Evolutionary conservation across 2,113 vertebrate genomes (phyloP).

Genomic region (Microtus richardsoni): DNA sequence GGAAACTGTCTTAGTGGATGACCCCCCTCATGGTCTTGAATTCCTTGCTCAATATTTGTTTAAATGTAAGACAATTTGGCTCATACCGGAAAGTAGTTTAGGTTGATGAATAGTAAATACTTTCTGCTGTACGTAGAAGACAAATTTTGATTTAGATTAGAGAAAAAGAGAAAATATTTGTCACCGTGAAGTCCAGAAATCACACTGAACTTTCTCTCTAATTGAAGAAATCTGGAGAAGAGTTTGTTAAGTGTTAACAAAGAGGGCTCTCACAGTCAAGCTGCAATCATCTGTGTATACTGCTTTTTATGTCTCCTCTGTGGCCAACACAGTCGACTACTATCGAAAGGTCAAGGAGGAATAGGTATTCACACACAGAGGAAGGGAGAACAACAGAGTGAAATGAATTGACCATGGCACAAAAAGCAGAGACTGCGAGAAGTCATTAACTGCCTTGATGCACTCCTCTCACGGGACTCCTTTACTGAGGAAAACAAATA

Average conservation of each 20-base stretch:
- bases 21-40: no score
- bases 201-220: neutral
- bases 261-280: neutral
- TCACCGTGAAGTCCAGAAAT: neutral
- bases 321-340: slow-evolving; percentile 40
- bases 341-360: slow-evolving; percentile 62
- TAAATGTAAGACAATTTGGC: neutral
- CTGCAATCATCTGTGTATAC: neutral
- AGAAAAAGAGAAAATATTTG: neutral
- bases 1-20: no score
- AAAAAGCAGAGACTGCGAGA: slow-evolving; percentile 50
- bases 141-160: neutral
- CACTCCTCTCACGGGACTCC: slow-evolving; percentile 34
- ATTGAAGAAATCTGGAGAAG: slow-evolving; percentile 13
- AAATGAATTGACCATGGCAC: slow-evolving; percentile 7
- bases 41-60: neutral
- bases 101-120: neutral
- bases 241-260: slow-evolving; percentile 35
- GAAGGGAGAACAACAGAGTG: slow-evolving; percentile 32
- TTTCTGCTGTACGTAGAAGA: neutral
- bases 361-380: slow-evolving; percentile 55
- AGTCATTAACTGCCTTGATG: slow-evolving; percentile 54
- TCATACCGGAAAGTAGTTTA: neutral
- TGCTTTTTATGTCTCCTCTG: slow-evolving; percentile 53
- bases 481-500: slow-evolving; percentile 64